Evolutionary conservation across 1,140 invertebrate genomes (phyloP).

Genomic region (Aphidius gifuensis): DNA sequence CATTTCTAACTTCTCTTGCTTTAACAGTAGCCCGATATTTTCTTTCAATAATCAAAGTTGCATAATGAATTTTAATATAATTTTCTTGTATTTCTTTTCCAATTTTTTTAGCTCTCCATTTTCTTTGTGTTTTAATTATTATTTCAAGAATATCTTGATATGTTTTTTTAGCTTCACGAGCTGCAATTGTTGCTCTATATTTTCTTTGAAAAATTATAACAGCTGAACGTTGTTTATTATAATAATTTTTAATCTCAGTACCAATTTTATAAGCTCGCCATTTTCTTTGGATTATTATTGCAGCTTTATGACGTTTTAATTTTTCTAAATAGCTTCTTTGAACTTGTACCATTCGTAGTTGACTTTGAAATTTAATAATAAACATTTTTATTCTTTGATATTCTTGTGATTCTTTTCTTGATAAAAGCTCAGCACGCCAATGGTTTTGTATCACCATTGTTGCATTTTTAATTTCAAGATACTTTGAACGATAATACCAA

Average conservation of each 20-base stretch:
- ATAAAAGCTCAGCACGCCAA: constrained; percentile 33
- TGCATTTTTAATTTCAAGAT: constrained; percentile 25
- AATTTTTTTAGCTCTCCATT: constrained; percentile 27
- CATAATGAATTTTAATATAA: constrained; percentile 31
- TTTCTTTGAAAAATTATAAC: constrained; percentile 34
- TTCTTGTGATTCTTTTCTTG: constrained; percentile 30
- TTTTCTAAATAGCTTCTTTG: constrained; percentile 10
- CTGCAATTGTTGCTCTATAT: constrained; percentile 33
- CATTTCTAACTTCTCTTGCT: constrained; percentile 12
- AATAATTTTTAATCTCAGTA: constrained; percentile 24
- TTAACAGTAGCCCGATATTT: constrained; percentile 32
- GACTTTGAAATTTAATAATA: constrained; percentile 39
- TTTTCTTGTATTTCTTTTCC: constrained; percentile 20
- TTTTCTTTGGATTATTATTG: constrained; percentile 31
- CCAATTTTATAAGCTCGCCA: constrained; percentile 28
- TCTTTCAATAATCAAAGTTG: constrained; percentile 34
- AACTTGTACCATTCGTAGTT: constrained; percentile 34
- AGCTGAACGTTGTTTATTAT: constrained; percentile 29
- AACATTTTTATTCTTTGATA: constrained; percentile 36
- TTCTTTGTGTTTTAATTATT: constrained; percentile 30
- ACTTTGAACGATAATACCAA: constrained; percentile 29
- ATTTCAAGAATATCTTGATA: constrained; percentile 10
- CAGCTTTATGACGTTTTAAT: constrained; percentile 23
- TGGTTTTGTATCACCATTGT: constrained; percentile 33
- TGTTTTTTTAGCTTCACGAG: constrained; percentile 9